phyloP scores from a whole-genome alignment of 2,113 vertebrate species.

The Fulica atra region DNA sequence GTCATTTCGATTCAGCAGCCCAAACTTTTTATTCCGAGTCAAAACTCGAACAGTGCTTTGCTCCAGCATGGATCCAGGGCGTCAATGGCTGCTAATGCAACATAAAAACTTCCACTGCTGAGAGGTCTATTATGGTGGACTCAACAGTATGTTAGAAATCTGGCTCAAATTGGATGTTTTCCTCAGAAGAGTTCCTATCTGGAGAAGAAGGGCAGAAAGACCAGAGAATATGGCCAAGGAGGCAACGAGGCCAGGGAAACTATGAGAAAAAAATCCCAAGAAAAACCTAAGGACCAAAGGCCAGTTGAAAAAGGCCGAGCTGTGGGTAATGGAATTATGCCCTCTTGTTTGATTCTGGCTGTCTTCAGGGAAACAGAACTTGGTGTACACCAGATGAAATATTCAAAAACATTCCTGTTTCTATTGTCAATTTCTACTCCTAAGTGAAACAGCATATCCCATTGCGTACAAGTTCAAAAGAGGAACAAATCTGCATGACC shows the following conservation, averaged over 20 bases:
- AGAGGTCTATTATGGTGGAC: not conserved
- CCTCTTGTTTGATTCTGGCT: not conserved
- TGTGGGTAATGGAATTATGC: not conserved
- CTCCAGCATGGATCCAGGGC: not conserved
- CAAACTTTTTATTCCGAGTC: not conserved
- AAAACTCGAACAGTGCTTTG: not conserved
- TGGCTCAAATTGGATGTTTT: not conserved
- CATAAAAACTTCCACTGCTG: not conserved
- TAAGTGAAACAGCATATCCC: not conserved
- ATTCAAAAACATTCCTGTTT: not conserved
- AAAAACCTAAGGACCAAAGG: not conserved
- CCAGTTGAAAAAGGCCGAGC: not conserved
- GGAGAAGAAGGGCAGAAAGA: not conserved
- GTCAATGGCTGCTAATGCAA: not conserved
- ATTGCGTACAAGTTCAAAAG: not conserved
- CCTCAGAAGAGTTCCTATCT: not conserved
- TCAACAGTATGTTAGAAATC: not conserved
- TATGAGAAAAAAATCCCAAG: not conserved
- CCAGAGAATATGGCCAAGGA: not conserved
- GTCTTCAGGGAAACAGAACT: not conserved
- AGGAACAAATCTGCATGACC: not conserved
- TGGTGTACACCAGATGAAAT: not conserved
- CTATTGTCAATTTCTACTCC: not conserved
- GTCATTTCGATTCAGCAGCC: not conserved
- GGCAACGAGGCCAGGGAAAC: not conserved